A percentile compares a stretch with the other conserved stretches of the same genome.
phyloP scores from a whole-genome alignment of 2,113 vertebrate genomes.

The Phodopus roborovskii region DNA sequence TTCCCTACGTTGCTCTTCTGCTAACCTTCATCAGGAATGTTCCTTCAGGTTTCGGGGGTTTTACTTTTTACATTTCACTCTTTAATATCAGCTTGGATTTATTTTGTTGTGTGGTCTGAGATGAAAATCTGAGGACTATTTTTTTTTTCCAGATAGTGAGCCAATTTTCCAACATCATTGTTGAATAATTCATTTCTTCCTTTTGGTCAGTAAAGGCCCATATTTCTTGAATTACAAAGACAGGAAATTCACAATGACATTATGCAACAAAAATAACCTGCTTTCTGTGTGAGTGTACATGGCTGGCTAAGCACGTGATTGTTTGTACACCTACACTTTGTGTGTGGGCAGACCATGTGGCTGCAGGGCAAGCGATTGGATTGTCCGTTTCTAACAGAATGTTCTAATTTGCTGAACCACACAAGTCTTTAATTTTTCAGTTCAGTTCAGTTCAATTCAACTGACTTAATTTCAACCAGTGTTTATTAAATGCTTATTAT shows the following conservation, averaged over 20 bases:
- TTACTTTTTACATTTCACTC: constrained; percentile 48
- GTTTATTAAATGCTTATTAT: constrained; percentile 78
- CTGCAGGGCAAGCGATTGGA: constrained; percentile 20
- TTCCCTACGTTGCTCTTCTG: not conserved
- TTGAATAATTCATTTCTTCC: constrained; percentile 80
- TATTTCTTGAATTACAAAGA: constrained; percentile 81
- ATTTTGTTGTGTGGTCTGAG: constrained; percentile 70
- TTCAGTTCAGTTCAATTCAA: constrained; percentile 81
- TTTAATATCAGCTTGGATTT: constrained; percentile 65
- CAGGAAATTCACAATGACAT: constrained; percentile 77
- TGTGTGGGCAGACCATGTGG: not conserved
- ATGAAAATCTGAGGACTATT: constrained; percentile 56
- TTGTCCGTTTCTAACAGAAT: constrained; percentile 70
- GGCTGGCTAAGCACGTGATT: not conserved
- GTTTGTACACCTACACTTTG: constrained; percentile 13
- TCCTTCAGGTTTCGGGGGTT: constrained; percentile 37
- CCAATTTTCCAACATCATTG: constrained; percentile 74
- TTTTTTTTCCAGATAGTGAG: constrained; percentile 58
- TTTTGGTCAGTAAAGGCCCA: constrained; percentile 64
- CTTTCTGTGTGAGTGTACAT: constrained; percentile 6
- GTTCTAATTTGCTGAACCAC: constrained; percentile 77
- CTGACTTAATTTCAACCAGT: constrained; percentile 78
- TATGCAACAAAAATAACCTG: constrained; percentile 76
- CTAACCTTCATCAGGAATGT: not conserved
- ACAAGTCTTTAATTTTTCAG: constrained; percentile 80